Base-by-base conservation (phyloP, 2,797 vertebrate species). In the Rhabdomys pumilio region DNA sequence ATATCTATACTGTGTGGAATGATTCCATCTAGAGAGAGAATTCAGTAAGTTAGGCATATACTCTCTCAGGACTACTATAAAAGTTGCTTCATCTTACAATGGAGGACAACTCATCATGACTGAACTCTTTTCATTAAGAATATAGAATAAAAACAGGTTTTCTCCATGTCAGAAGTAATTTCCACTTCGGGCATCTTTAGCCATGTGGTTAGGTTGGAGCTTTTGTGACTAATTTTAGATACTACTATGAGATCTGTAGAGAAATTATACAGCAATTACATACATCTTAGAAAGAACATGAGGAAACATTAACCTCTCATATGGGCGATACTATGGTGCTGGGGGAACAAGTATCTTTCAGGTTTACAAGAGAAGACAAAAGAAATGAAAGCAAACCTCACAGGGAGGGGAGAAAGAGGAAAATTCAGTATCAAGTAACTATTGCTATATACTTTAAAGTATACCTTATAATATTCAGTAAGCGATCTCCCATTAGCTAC, bases 91-190 rank as follows among this genome's bases (percentile, higher is more conserved):
- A 47, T 96, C 34, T 67, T 86, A 55, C 57, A 41, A 11, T 41
- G 10, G 24, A 88, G 14, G 59, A 53, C 44, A 92, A 8, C 50
- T 90, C 65, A 24, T 92, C 41, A 50, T 72, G 67, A 29, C 3
- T 57, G 29, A 85, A n/a, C 44, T 65, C 53, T 87, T 92, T 92
- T 91, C 53, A 89, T 53, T 6, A 44, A 85, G 87, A 57, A 90
- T 0, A 10, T 2, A 31, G 5, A 81, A 89, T n/a, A 81, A 63
- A 90, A 90, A 76, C 38, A 41, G 5, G 34, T 94, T 96, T 93
- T 95, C 41, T 53, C 11, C 26, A 0, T 79, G 15, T 89, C 92
- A 55, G 67, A 86, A 59, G 8, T 89, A 17, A 82, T 97, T 88
- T 95, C 44, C 65, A 59, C 44, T 15, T 72, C 47, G 92, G 72